Evolutionary conservation across 2,888 invertebrate genomes (phyloP).

Genomic region (Sphaerophoria taeniata): DNA sequence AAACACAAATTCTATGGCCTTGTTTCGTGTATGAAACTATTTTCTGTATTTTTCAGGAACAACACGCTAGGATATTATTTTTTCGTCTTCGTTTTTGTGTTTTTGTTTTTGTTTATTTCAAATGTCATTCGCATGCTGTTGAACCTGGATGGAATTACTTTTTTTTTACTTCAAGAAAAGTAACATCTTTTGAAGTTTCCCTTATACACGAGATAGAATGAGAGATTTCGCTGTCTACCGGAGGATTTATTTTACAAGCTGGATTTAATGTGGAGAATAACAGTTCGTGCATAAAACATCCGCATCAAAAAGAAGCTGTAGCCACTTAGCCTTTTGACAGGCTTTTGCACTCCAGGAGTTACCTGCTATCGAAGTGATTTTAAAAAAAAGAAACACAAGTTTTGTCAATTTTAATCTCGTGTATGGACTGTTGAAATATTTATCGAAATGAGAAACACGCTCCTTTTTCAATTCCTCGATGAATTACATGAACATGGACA

Average conservation of each 20-base stretch:
- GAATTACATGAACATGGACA: too few species aligned
- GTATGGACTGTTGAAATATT: background rate
- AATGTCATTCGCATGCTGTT: slow-evolving; percentile 57
- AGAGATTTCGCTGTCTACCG: slow-evolving; percentile 3
- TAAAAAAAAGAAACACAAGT: too few species aligned
- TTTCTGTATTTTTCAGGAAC: slow-evolving; percentile 22
- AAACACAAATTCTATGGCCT: slow-evolving; percentile 1
- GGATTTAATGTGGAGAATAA: too few species aligned
- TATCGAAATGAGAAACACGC: background rate
- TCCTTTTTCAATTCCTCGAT: too few species aligned
- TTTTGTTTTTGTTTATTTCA: slow-evolving; percentile 24
- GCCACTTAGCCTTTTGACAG: too few species aligned
- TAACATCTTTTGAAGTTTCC: slow-evolving; percentile 22
- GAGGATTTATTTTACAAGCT: background rate
- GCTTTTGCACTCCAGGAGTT: too few species aligned
- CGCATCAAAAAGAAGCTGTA: too few species aligned
- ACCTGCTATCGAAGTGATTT: too few species aligned
- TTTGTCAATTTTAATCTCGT: too few species aligned
- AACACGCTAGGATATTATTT: background rate
- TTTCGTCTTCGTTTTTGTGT: too few species aligned
- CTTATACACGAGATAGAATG: background rate
- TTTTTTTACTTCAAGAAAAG: slow-evolving; percentile 3
- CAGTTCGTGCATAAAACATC: too few species aligned
- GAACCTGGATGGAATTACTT: slow-evolving; percentile 36
- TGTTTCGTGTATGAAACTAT: slow-evolving; percentile 29